A percentile compares a stretch with the other conserved stretches of the same genome.
Evolutionary conservation across 2,888 invertebrate species (phyloP).

Genomic region (Operophtera brumata): DNA sequence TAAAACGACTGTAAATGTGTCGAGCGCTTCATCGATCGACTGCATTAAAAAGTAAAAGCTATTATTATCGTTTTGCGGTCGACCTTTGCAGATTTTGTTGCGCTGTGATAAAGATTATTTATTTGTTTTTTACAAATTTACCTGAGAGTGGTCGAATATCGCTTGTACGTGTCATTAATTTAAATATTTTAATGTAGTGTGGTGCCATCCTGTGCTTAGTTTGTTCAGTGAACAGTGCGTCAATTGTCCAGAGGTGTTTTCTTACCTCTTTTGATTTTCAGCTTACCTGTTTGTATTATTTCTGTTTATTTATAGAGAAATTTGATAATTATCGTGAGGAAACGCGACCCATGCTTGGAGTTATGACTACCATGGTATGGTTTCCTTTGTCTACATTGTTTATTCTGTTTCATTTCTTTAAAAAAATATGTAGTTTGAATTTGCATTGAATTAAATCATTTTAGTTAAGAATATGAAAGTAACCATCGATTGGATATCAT

Average conservation of each 20-base stretch:
- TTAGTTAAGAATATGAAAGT: constrained; percentile 25
- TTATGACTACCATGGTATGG: constrained; percentile 81
- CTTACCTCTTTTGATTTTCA: constrained; percentile 68
- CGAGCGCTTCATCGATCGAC: constrained; percentile 74
- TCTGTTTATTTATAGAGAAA: constrained; percentile 53
- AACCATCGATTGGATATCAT: constrained; percentile 20
- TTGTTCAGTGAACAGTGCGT: constrained; percentile 71
- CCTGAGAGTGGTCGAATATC: constrained; percentile 46
- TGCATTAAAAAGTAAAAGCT: constrained; percentile 73
- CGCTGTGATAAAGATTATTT: constrained; percentile 52
- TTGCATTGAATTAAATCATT: constrained; percentile 46
- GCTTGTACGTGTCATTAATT: constrained; percentile 48
- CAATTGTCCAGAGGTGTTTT: constrained; percentile 65
- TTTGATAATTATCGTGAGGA: constrained; percentile 68
- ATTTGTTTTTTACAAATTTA: constrained; percentile 48
- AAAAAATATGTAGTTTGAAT: constrained; percentile 59
- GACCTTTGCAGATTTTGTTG: constrained; percentile 67
- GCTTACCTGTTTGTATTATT: constrained; percentile 59
- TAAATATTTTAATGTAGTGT: constrained; percentile 43
- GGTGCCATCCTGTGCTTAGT: constrained; percentile 76
- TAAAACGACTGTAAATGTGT: constrained; percentile 57
- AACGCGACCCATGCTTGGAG: constrained; percentile 80
- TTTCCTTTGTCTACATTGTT: constrained; percentile 78
- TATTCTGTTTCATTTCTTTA: constrained; percentile 60
- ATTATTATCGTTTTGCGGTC: constrained; percentile 68